These are phyloP conservation scores for Oligia latruncula DNA, from an alignment of 2,888 invertebrate species.

Conservation along the genomic window DNA sequence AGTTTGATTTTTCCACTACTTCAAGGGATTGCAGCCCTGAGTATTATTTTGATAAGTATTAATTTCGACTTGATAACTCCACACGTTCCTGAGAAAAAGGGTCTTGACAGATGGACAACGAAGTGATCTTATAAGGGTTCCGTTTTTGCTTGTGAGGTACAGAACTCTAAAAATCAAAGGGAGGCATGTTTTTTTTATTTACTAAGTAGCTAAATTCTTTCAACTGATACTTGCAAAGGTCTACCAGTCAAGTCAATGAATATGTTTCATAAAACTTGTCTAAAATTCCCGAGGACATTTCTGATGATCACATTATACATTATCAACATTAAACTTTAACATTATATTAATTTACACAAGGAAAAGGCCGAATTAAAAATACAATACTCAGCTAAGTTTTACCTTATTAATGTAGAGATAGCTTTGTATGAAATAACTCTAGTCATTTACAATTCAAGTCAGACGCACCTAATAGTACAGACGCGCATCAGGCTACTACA, in stretches of 20 bases:
- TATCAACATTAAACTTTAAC: background rate
- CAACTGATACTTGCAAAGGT: background rate
- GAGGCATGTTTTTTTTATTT: no score
- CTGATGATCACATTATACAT: background rate
- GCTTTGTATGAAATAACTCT: background rate
- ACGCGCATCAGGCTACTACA: no score
- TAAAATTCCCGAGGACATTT: background rate
- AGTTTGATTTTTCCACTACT: no score
- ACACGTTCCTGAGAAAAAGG: no score
- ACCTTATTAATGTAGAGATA: background rate
- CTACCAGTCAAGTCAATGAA: background rate
- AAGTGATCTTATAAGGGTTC: no score
- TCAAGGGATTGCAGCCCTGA: no score
- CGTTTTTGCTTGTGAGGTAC: no score
- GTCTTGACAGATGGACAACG: no score
- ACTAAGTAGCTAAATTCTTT: background rate
- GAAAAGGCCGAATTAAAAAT: background rate
- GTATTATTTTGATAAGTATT: no score
- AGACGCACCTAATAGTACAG: background rate
- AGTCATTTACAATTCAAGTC: constrained; percentile 3
- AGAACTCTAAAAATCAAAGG: background rate
- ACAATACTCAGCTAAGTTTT: background rate
- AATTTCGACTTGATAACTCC: no score
- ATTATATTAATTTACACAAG: background rate
- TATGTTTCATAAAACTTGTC: background rate